Evolutionary conservation across 1,140 invertebrate genomes (phyloP).

Genomic region (Trigoniulus corallinus): DNA sequence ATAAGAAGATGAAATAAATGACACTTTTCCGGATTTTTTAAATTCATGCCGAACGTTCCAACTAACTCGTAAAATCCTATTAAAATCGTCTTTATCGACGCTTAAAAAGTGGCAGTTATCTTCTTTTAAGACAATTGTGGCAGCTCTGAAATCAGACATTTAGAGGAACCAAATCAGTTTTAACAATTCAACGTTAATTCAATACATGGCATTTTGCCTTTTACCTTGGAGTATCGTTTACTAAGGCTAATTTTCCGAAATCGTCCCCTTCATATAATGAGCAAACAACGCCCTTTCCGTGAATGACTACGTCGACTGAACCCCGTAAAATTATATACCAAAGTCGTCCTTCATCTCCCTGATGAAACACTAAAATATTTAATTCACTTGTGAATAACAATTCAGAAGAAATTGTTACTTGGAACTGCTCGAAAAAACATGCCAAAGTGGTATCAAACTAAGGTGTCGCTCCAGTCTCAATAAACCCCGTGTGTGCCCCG

Average conservation of each 20-base stretch:
- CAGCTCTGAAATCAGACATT: constrained; percentile 48
- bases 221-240: constrained; percentile 76
- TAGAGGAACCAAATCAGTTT: background rate
- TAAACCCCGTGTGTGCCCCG: too few relatives aligned
- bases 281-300: constrained; percentile 69
- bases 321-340: constrained; percentile 77
- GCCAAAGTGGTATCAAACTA: too few relatives aligned
- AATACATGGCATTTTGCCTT: too few relatives aligned
- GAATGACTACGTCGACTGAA: constrained; percentile 69
- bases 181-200: too few relatives aligned
- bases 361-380: constrained; percentile 67
- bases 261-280: constrained; percentile 71
- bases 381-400: constrained; percentile 13
- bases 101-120: constrained; percentile 70
- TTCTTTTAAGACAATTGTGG: constrained; percentile 64
- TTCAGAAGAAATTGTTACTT: background rate
- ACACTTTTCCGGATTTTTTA: background rate
- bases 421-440: too few relatives aligned
- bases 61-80: constrained; percentile 47
- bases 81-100: constrained; percentile 78
- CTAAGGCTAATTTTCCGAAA: constrained; percentile 71
- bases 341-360: constrained; percentile 72
- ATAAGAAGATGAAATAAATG: constrained; percentile 9
- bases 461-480: too few relatives aligned
- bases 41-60: background rate